Evolutionary conservation across 1,140 invertebrate species (phyloP).

Genomic region (Drosophila auraria): DNA sequence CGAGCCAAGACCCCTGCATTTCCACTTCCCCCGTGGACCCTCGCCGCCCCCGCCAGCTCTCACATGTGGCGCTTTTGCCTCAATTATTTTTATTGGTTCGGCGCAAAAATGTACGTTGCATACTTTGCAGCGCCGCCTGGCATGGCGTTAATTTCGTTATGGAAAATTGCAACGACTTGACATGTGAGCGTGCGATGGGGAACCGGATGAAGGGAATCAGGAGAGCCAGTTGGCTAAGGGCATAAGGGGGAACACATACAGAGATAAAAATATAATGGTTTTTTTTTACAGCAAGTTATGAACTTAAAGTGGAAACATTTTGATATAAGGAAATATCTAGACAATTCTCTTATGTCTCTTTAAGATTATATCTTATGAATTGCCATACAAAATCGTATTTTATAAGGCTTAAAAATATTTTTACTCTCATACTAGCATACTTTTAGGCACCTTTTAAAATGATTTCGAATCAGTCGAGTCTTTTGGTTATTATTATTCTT

Average conservation of each 20-base stretch:
- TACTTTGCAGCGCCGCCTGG: conserved; percentile 67
- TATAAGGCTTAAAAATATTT: not conserved
- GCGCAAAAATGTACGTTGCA: conserved; percentile 80
- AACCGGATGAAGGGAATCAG: conserved; percentile 6
- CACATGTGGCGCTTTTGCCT: conserved; percentile 59
- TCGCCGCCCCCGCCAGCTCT: not conserved
- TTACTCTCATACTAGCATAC: not conserved
- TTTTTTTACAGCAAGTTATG: too few species aligned
- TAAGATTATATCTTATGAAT: not conserved
- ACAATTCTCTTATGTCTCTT: not conserved
- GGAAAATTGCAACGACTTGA: conserved; percentile 76
- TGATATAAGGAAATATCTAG: not conserved
- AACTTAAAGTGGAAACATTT: too few species aligned
- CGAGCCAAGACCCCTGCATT: conserved; percentile 38
- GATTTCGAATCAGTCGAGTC: not conserved
- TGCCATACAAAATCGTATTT: not conserved
- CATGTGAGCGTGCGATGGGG: conserved; percentile 42
- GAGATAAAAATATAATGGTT: conserved; percentile 6
- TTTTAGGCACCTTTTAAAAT: not conserved
- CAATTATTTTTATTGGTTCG: conserved; percentile 82
- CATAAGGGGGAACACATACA: not conserved
- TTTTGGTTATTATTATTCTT: not conserved
- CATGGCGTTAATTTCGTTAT: conserved; percentile 79
- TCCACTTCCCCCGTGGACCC: not conserved
- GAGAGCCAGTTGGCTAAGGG: conserved; percentile 1